Base-by-base conservation (phyloP, 2,113 vertebrate genomes). In the Nycticorax nycticorax region DNA sequence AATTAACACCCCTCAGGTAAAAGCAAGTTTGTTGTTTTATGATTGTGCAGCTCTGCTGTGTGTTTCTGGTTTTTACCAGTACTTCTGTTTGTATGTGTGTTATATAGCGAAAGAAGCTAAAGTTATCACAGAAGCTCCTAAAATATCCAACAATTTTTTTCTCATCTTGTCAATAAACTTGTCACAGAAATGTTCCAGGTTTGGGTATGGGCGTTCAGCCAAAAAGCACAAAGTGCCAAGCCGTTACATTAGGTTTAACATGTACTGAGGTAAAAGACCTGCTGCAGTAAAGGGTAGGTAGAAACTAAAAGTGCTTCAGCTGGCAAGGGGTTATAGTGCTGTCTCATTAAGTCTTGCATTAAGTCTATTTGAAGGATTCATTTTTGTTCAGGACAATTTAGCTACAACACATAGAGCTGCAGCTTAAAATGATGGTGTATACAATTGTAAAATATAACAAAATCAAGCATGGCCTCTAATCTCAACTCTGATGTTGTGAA, bases 371-470 rank as follows among this genome's bases (percentile, higher is more conserved):
- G 59, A 80, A 73, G 39, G 71, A n/a, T 43, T 72, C 12, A 7
- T 41, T 81, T 92, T 69, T 23, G 3, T 39, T 41, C 1, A 6
- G 59, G 43, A 32, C 3, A 4, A 47, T 78, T 53, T 74, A 37
- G 33, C 43, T 47, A 4, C 0, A 1, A 56, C 24, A 47, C 47
- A 30, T n/a, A 33, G 0, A 39, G 37, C 24, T 73, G 18, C 30
- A 27, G 12, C 41, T 89, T 39, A 52, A 71, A 74, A 59, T 16
- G 26, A 37, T 13, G 26, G 5, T 28, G 33, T 19, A 16, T 4
- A n/a, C 4, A 35, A 39, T 57, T 56, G 45, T 22, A 52, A 86
- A 56, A 55, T 43, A 19, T 5, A 69, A 19, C n/a, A 27, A 57
- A 35, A 33, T 80, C 48, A 73, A 45, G 56, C 18, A 18, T 33